phyloP scores from a whole-genome alignment of 2,797 vertebrate genomes.

The Orientallactaga sibirica region DNA sequence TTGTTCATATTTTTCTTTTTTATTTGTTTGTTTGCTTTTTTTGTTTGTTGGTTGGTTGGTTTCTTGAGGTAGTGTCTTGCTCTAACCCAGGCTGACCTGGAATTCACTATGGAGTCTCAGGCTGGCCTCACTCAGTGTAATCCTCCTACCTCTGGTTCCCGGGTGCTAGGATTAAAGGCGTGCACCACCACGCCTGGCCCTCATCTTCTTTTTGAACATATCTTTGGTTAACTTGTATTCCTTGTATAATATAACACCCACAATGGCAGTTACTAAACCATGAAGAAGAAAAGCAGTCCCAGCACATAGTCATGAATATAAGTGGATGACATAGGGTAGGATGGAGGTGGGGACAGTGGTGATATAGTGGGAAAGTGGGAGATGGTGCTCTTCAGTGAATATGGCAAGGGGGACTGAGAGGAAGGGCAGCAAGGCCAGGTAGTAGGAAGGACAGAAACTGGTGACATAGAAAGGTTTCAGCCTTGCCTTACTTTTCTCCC shows the following conservation, averaged over 20 bases:
- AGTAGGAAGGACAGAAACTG: background rate
- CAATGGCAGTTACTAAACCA: background rate
- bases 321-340: background rate
- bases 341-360: background rate
- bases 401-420: background rate
- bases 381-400: accelerated
- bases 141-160: too few relatives aligned
- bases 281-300: background rate
- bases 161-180: too few relatives aligned
- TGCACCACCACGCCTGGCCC: too few relatives aligned
- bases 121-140: too few relatives aligned
- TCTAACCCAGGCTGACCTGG: too few relatives aligned
- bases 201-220: background rate
- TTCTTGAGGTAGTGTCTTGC: too few relatives aligned
- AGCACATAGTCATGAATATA: background rate
- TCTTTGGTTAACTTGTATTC: background rate
- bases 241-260: background rate
- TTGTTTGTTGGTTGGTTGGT: too few relatives aligned
- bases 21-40: too few relatives aligned
- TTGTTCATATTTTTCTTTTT: background rate
- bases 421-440: background rate
- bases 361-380: accelerated
- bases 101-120: too few relatives aligned
- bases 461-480: background rate
- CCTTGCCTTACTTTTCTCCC: background rate